Evolutionary conservation across 2,797 vertebrate species (phyloP).

Genomic region (Aphelocoma californica): DNA sequence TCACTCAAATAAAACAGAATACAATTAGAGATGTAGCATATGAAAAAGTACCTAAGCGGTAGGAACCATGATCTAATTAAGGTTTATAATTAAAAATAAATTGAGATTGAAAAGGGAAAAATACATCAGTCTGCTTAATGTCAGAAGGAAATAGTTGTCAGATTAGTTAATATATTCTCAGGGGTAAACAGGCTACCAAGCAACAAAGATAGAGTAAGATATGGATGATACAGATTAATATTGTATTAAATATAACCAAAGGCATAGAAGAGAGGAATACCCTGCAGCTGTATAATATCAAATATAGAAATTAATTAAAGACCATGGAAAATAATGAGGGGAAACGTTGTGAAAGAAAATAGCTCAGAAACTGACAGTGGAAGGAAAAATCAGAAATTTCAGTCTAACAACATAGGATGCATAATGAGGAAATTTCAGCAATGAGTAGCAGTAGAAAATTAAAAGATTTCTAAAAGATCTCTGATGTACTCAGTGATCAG

Average conservation of each 20-base stretch:
- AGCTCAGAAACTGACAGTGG: neutral
- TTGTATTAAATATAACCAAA: neutral
- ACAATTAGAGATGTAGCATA: slow-evolving; percentile 32
- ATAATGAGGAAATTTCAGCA: neutral
- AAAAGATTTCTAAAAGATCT: neutral
- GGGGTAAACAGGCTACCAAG: neutral
- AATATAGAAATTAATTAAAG: neutral
- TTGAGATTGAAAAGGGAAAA: slow-evolving; percentile 54
- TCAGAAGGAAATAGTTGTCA: slow-evolving; percentile 44
- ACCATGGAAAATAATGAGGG: neutral
- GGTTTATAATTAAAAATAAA: slow-evolving; percentile 61
- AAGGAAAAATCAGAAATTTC: neutral
- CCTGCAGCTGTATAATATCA: neutral
- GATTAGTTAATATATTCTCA: slow-evolving; percentile 38
- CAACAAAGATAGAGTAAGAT: neutral
- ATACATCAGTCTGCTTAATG: neutral
- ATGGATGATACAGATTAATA: neutral
- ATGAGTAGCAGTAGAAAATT: neutral
- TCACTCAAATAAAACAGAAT: neutral
- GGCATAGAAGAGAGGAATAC: neutral
- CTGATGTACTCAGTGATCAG: neutral
- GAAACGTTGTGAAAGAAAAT: neutral
- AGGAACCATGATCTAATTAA: slow-evolving; percentile 62
- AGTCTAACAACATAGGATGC: neutral
- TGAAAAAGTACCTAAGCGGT: slow-evolving; percentile 48